phyloP scores from a whole-genome alignment of 2,888 invertebrate species.

The Drosophila falleni region DNA sequence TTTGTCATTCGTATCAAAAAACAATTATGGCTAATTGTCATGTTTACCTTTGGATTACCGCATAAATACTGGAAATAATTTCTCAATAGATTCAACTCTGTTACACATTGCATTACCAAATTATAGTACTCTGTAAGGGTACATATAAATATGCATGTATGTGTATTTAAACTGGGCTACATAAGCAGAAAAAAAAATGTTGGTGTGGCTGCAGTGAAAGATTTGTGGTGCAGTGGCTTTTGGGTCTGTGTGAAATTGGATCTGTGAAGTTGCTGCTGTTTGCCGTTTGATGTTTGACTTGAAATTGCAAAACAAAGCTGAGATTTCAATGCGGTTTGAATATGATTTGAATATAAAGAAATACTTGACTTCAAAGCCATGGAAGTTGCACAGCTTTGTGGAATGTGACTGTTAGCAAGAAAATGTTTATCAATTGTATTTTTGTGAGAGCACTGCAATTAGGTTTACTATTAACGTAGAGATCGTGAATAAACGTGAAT shows the following conservation, averaged over 20 bases:
- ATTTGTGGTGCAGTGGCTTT: conserved; percentile 67
- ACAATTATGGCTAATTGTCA: no score
- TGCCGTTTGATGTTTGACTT: conserved; percentile 54
- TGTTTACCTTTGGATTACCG: no score
- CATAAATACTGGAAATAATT: neutral
- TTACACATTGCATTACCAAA: neutral
- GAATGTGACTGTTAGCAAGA: conserved; percentile 29
- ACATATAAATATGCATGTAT: conserved; percentile 13
- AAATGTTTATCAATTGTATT: neutral
- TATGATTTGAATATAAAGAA: conserved; percentile 58
- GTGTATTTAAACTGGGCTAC: conserved; percentile 14
- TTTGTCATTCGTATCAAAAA: no score
- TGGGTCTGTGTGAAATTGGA: conserved; percentile 64
- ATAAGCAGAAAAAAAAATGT: conserved; percentile 28
- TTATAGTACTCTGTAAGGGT: conserved; percentile 13
- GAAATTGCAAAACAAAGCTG: conserved; percentile 59
- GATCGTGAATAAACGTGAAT: no score
- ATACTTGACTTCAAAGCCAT: conserved; percentile 47
- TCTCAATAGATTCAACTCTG: neutral
- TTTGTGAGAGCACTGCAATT: conserved; percentile 9
- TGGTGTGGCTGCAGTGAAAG: conserved; percentile 64
- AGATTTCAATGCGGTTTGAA: conserved; percentile 68
- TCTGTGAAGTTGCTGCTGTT: conserved; percentile 50
- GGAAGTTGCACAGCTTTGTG: conserved; percentile 12
- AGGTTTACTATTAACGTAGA: neutral